A percentile compares a stretch with the other conserved stretches of the same genome.
These are phyloP conservation scores for Rhamphomyia laevipes DNA, from an alignment of 2,888 invertebrate genomes.

Conservation along the genomic window DNA sequence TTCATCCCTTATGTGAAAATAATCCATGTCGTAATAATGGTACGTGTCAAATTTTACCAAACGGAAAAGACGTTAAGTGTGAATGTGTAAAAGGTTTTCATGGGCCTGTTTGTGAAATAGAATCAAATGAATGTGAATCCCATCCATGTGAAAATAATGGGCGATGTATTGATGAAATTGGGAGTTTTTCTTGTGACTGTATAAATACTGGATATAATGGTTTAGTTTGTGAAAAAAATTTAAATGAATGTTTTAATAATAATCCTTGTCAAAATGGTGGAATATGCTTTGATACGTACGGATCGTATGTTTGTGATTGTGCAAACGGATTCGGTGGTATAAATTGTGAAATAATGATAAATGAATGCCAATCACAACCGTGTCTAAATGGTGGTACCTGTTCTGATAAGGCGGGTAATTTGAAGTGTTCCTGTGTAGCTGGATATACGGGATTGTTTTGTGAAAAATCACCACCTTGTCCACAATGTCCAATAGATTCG, in stretches of 20 bases:
- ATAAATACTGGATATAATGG: conserved; percentile 63
- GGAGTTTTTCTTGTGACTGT: conserved; percentile 70
- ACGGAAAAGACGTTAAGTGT: conserved; percentile 45
- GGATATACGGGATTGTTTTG: conserved; percentile 42
- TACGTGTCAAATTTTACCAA: conserved; percentile 54
- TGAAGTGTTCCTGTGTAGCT: conserved; percentile 58
- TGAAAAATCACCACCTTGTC: conserved; percentile 33
- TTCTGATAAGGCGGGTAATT: conserved; percentile 41
- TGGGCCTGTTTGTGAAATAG: conserved; percentile 43
- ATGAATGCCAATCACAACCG: conserved; percentile 52
- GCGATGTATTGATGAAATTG: conserved; percentile 57
- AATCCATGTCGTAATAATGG: conserved; percentile 73
- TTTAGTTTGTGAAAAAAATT: conserved; percentile 59
- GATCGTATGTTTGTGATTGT: conserved; percentile 66
- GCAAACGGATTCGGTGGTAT: conserved; percentile 66
- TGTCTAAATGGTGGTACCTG: conserved; percentile 71
- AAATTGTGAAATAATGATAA: conserved; percentile 54
- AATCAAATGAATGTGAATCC: conserved; percentile 63
- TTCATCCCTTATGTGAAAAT: conserved; percentile 57
- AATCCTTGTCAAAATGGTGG: conserved; percentile 62
- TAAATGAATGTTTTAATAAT: conserved; percentile 63
- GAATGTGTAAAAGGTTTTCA: conserved; percentile 44
- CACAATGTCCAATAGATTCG: conserved; percentile 50
- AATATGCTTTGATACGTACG: conserved; percentile 71
- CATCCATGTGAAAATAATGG: conserved; percentile 61